phyloP scores from a whole-genome alignment of 2,888 invertebrate species.

The Pyrochroa serraticornis region DNA sequence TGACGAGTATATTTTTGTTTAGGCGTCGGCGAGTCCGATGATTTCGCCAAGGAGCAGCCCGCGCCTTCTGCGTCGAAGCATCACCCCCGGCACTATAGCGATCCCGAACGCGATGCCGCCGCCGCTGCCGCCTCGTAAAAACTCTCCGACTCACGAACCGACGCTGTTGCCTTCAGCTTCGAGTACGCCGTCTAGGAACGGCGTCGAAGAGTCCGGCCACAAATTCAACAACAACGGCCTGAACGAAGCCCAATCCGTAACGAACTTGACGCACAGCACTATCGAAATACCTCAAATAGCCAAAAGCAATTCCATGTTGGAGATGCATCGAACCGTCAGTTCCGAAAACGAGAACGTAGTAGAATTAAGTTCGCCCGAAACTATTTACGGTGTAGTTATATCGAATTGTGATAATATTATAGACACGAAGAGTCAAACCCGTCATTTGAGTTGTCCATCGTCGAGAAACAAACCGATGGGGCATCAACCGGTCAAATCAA shows the following conservation, averaged over 20 bases:
- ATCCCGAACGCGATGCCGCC: constrained; percentile 59
- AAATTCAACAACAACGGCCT: constrained; percentile 36
- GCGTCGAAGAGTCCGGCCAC: constrained; percentile 31
- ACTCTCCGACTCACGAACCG: constrained; percentile 60
- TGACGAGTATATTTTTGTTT: constrained; percentile 26
- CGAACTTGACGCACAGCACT: constrained; percentile 45
- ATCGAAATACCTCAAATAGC: constrained; percentile 47
- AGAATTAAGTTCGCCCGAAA: constrained; percentile 71
- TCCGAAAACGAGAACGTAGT: constrained; percentile 39
- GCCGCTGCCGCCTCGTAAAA: constrained; percentile 68
- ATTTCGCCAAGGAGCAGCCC: constrained; percentile 67
- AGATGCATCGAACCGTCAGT: constrained; percentile 45
- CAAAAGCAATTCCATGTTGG: constrained; percentile 56
- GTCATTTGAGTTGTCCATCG: constrained; percentile 52
- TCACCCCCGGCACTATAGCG: constrained; percentile 51
- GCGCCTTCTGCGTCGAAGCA: constrained; percentile 54
- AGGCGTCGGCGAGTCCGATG: constrained; percentile 63
- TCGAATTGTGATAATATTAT: constrained; percentile 61
- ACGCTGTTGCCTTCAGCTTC: constrained; percentile 43
- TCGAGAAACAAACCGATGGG: constrained; percentile 33
- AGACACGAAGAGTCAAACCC: constrained; percentile 47
- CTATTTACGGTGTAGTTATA: constrained; percentile 74
- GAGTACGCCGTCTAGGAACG: constrained; percentile 27
- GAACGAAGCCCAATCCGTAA: constrained; percentile 52
- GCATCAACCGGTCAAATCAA: constrained; percentile 61